Evolutionary conservation across 2,888 invertebrate species (phyloP).

Genomic region (Cenopis cana): DNA sequence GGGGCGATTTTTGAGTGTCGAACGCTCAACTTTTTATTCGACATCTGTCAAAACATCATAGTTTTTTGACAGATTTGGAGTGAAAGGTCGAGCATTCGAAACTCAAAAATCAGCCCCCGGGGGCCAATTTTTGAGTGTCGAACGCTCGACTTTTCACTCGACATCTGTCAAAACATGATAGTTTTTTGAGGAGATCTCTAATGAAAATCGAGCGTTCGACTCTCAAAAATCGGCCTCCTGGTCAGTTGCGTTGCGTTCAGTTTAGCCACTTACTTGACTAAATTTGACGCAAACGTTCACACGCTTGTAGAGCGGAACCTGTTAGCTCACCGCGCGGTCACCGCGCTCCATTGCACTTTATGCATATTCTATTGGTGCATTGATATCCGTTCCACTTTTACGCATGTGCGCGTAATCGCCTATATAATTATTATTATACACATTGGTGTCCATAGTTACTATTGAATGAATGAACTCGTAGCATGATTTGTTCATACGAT

Average conservation of each 20-base stretch:
- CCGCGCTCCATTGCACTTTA: slow-evolving; percentile 65
- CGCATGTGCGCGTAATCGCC: slow-evolving; percentile 53
- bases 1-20: too few species aligned
- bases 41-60: too few species aligned
- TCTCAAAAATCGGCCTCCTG: not conserved
- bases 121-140: too few species aligned
- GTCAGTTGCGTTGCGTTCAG: slow-evolving; percentile 2
- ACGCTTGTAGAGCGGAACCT: slow-evolving; percentile 68
- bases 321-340: slow-evolving; percentile 61
- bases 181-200: too few species aligned
- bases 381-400: slow-evolving; percentile 81
- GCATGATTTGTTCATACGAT: not conserved
- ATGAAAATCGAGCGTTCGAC: too few species aligned
- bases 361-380: slow-evolving; percentile 60
- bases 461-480: not conserved
- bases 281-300: slow-evolving; percentile 51
- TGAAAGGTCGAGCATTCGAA: too few species aligned
- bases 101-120: too few species aligned
- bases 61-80: too few species aligned
- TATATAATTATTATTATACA: slow-evolving; percentile 45
- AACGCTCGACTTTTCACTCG: too few species aligned
- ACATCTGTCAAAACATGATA: too few species aligned
- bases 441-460: slow-evolving; percentile 50
- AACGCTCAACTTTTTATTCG: too few species aligned
- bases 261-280: slow-evolving; percentile 2